phyloP scores from a whole-genome alignment of 2,888 invertebrate species.

The Noctua janthe region DNA sequence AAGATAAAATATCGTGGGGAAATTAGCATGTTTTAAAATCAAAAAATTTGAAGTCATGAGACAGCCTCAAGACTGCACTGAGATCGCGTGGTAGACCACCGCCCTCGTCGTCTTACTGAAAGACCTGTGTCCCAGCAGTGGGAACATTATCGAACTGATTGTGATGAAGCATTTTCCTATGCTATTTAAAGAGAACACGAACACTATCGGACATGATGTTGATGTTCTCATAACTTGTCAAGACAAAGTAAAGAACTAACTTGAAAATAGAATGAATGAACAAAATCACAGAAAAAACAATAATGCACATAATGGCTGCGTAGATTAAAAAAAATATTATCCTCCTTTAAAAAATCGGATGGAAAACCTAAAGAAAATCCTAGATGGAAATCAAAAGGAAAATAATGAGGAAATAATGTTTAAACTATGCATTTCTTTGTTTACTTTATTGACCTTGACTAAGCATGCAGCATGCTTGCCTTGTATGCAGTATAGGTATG shows the following conservation, averaged over 20 bases:
- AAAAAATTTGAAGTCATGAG: background rate
- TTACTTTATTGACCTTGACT: background rate
- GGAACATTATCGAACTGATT: too few species aligned
- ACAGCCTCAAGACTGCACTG: background rate
- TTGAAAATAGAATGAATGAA: background rate
- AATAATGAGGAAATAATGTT: background rate
- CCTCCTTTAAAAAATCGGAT: constrained; percentile 9
- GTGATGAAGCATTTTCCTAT: too few species aligned
- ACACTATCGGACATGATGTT: too few species aligned
- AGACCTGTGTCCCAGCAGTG: background rate
- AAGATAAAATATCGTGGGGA: background rate
- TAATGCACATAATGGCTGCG: background rate
- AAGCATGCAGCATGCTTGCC: too few species aligned
- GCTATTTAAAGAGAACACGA: too few species aligned
- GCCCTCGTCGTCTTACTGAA: background rate
- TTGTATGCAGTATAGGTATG: background rate
- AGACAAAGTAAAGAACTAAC: too few species aligned
- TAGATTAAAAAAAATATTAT: background rate
- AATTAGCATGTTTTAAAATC: background rate
- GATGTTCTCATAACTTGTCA: too few species aligned
- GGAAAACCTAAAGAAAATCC: constrained; percentile 11
- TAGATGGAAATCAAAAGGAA: background rate
- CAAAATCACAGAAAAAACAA: background rate
- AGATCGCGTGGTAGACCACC: background rate
- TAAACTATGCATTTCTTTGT: background rate